Evolutionary conservation across 2,888 invertebrate species (phyloP).

Genomic region (Drosophila emarginata): DNA sequence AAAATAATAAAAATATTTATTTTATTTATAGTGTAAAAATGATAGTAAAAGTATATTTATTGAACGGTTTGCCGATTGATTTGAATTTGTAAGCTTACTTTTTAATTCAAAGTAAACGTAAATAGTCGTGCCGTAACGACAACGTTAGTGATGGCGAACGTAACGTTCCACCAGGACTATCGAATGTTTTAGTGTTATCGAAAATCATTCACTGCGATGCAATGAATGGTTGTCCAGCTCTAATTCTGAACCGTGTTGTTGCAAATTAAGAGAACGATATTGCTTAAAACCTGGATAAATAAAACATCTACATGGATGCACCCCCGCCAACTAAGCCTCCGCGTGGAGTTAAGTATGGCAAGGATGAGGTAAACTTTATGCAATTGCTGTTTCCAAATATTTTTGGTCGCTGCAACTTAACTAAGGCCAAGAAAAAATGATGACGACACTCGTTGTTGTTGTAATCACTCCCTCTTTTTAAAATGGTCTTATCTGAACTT

Average conservation of each 20-base stretch:
- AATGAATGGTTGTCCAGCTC: background rate
- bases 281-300: conserved; percentile 36
- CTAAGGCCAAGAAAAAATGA: conserved; percentile 22
- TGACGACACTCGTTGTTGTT: conserved; percentile 63
- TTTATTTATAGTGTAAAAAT: no score
- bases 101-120: no score
- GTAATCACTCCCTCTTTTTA: conserved; percentile 60
- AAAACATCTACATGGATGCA: conserved; percentile 83
- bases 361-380: conserved; percentile 88
- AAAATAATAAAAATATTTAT: no score
- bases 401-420: conserved; percentile 16
- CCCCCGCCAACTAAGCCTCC: conserved; percentile 92
- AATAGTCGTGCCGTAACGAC: no score
- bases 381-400: background rate
- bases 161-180: no score
- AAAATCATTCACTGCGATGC: no score
- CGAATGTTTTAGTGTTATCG: no score
- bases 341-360: conserved; percentile 91
- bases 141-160: no score
- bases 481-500: background rate
- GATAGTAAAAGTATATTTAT: no score
- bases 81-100: no score
- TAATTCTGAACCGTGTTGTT: background rate
- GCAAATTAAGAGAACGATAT: background rate
- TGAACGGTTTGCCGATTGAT: no score